These are phyloP conservation scores for Ptychobarbus kaznakovi DNA, from an alignment of 2,797 vertebrate genomes.

Conservation along the genomic window DNA sequence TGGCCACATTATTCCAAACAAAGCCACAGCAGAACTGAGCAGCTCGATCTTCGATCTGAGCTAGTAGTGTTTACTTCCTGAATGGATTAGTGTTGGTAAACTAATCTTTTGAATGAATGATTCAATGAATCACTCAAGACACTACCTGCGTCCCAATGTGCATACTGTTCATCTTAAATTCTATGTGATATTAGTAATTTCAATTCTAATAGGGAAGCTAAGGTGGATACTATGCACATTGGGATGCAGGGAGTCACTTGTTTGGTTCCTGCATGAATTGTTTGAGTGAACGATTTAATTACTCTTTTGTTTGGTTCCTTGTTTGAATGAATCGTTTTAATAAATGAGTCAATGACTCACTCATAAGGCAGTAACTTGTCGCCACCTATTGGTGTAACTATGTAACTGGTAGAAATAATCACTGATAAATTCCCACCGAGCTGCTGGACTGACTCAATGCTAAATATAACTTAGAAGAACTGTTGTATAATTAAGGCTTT, in stretches of 20 bases:
- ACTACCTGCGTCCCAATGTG: too few species aligned
- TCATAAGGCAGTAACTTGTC: not conserved
- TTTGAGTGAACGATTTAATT: too few species aligned
- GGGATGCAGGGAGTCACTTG: too few species aligned
- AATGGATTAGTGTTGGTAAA: not conserved
- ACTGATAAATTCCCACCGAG: not conserved
- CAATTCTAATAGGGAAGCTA: too few species aligned
- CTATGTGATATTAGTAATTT: too few species aligned
- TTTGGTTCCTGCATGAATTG: not conserved
- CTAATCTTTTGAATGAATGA: not conserved
- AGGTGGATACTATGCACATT: too few species aligned
- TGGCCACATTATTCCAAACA: not conserved
- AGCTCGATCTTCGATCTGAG: not conserved
- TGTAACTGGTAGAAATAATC: not conserved
- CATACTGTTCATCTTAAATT: too few species aligned
- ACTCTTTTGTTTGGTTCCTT: not conserved
- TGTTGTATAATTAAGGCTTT: not conserved
- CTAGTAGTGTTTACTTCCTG: not conserved
- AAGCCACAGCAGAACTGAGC: not conserved
- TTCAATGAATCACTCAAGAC: constrained; percentile 1
- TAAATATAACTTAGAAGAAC: not conserved
- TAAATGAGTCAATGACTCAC: constrained; percentile 1
- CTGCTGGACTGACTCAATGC: not conserved
- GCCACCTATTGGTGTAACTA: not conserved
- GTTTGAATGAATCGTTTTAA: not conserved